Base-by-base conservation (phyloP, 2,888 invertebrate species). In the Molorchus minor region DNA sequence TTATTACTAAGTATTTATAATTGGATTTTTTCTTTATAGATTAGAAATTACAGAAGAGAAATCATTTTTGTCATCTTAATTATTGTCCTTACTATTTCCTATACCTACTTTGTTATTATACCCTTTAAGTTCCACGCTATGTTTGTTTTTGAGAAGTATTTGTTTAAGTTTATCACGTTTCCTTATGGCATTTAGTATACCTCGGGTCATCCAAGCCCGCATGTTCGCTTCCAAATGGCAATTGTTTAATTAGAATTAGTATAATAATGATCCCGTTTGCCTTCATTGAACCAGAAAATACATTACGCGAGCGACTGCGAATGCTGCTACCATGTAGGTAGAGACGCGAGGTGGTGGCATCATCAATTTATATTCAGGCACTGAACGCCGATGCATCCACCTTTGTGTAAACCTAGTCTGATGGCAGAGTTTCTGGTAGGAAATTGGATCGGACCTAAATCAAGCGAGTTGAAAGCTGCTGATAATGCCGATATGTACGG, bases 181-280 rank as follows among this genome's bases (percentile, higher is more conserved):
- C n/a, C n/a, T n/a, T n/a, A n/a, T n/a, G n/a, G n/a, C n/a, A n/a
- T n/a, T n/a, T n/a, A n/a, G n/a, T n/a, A n/a, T n/a, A n/a, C n/a
- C n/a, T n/a, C n/a, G n/a, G n/a, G n/a, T n/a, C n/a, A n/a, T n/a
- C n/a, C n/a, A n/a, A n/a, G n/a, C n/a, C n/a, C n/a, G n/a, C n/a
- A 67, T 70, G 21, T 71, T 72, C 75, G 75, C 74, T 75, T 75
- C 73, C 72, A 72, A 71, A 74, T 69, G 73, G 70, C 73, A 75
- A 75, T 74, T 70, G 65, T 74, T 75, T 74, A 73, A 76, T 44
- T 1, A 25, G 8, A 25, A 25, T 25, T 25, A 25, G 25, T n/a
- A 25, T 4, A 33, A n/a, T n/a, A 72, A 73, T 74, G 73, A 72
- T 73, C 73, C 70, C 62, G 65, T 67, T 68, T 72, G 70, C 70